These are phyloP conservation scores for Tenodera sinensis DNA, from an alignment of 2,888 invertebrate species.

Conservation along the genomic window DNA sequence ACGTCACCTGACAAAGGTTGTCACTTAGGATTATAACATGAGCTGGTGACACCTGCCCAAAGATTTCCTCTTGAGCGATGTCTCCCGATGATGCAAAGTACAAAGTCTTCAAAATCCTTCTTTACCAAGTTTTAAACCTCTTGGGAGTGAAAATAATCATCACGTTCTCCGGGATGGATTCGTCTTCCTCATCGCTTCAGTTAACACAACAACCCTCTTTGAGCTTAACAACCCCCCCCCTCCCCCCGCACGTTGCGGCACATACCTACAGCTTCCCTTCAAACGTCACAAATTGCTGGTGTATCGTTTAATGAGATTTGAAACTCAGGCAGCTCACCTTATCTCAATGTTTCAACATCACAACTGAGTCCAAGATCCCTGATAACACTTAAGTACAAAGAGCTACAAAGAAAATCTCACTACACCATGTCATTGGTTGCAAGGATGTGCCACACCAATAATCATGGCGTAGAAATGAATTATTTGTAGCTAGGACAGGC, in stretches of 20 bases:
- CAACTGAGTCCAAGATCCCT: no score
- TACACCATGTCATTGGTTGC: no score
- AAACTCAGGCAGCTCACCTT: no score
- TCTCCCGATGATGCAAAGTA: not conserved
- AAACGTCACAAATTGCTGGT: not conserved
- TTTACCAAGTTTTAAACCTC: constrained; percentile 14
- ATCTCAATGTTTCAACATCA: no score
- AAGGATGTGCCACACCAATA: no score
- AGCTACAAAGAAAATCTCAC: no score
- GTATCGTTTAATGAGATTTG: not conserved
- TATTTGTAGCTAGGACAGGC: no score
- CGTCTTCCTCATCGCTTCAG: not conserved
- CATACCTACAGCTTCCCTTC: not conserved
- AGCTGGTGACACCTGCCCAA: not conserved
- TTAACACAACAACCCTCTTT: not conserved
- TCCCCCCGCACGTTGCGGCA: not conserved
- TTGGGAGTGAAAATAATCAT: not conserved
- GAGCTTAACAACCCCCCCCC: not conserved
- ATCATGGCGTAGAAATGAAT: no score
- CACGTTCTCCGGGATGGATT: not conserved
- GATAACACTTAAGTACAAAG: no score
- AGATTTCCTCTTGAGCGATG: not conserved
- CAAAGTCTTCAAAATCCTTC: not conserved
- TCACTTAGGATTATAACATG: not conserved
- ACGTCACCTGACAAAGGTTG: not conserved